Evolutionary conservation across 1,140 invertebrate genomes (phyloP), one percentile per base, ranked within the genome.

Genomic region (Drosophila navojoa): DNA sequence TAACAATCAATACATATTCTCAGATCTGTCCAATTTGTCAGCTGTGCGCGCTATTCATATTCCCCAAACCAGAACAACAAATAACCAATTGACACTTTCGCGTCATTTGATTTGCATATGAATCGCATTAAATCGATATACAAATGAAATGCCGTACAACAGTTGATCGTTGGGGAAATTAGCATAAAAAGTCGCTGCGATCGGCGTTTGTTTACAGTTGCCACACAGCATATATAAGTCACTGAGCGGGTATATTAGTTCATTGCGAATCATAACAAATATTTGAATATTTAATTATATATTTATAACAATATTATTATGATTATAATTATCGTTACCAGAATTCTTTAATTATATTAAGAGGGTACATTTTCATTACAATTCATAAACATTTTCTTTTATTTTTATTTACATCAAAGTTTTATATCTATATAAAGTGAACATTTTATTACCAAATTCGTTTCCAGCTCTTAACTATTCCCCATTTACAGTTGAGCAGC

Each of bases 81-180:
- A 68, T 57, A 73, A 45, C 25, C 47, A 68, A 68, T 74, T 74
- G 71, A 69, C 66, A 74, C 66, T 62, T 69, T 73, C 58, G 64
- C 66, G 71, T 57, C 45, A 11, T 57, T 44, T 27, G 38, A 74
- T 74, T 74, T 74, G 64, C 71, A 74, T 74, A 74, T 25, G 29
- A 69, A 50, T 29, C 38, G 29, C 22, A 60, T 68, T 73, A 19
- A 49, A 55, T 42, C 13, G 38, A 47, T 42, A 44, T 2, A 47
- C 44, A 57, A 72, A 72, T 72, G 63, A 72, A 72, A 72, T 67
- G 49, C 69, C 54, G 63, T 52, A 15, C 10, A 70, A 62, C 50
- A 61, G 42, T 69, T 69, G n/a, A 45, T 45, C 27, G 35, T 4
- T 10, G 40, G 7, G 6, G 4, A 60, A 52, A 68, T 68, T 68